These are phyloP conservation scores for Sylvia borin DNA, from an alignment of 2,797 vertebrate genomes.

Conservation along the genomic window DNA sequence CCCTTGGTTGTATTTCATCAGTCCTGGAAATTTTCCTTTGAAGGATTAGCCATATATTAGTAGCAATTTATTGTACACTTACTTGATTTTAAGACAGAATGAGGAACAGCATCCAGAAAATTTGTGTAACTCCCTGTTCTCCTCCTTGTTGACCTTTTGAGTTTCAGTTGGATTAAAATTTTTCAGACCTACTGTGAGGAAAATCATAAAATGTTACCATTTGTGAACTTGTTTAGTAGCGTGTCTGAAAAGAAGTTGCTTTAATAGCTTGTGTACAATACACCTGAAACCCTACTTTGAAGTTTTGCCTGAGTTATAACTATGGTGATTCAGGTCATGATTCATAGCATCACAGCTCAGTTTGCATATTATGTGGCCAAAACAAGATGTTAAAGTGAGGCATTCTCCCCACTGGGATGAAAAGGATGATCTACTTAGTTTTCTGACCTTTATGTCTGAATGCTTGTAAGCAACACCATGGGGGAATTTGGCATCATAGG, in stretches of 20 bases:
- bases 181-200: neutral
- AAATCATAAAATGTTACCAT: neutral
- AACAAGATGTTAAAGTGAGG: neutral
- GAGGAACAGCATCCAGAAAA: neutral
- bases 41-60: neutral
- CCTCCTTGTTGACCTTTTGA: neutral
- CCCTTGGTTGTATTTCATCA: accelerated
- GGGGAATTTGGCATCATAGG: neutral
- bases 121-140: neutral
- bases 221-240: neutral
- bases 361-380: neutral
- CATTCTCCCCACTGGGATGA: neutral
- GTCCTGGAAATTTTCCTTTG: neutral
- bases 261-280: neutral
- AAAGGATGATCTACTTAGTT: neutral
- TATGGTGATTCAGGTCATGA: neutral
- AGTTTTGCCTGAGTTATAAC: neutral
- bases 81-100: neutral
- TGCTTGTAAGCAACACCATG: neutral
- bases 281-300: neutral
- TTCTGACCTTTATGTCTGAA: neutral
- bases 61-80: neutral
- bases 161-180: neutral
- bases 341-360: slow-evolving; percentile 15
- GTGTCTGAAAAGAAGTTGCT: neutral